Evolutionary conservation across 2,113 vertebrate species (phyloP).

Genomic region (Lepisosteus osseus): DNA sequence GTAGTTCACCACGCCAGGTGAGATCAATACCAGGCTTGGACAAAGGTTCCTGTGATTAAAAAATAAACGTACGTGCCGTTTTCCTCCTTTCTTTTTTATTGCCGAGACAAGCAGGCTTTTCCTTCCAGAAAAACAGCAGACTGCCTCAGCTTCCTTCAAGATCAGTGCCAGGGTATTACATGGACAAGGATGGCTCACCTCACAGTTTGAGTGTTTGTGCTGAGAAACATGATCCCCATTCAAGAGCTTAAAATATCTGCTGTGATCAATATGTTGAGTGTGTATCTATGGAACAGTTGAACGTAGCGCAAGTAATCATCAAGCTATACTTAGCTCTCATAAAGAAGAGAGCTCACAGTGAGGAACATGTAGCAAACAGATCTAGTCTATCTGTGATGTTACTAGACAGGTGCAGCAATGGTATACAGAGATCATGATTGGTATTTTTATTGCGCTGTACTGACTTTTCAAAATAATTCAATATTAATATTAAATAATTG

Average conservation of each 20-base stretch:
- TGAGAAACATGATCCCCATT: slow-evolving; percentile 55
- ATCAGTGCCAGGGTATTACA: not conserved
- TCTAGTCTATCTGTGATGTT: slow-evolving; percentile 28
- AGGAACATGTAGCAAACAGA: not conserved
- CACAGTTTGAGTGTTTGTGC: slow-evolving; percentile 50
- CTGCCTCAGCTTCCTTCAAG: not conserved
- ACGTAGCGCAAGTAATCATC: slow-evolving; percentile 15
- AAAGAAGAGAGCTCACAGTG: not conserved
- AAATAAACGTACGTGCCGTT: too few relatives aligned
- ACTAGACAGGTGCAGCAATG: slow-evolving; percentile 9
- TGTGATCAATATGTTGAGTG: slow-evolving; percentile 61
- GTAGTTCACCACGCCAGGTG: too few relatives aligned
- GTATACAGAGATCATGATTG: too few relatives aligned
- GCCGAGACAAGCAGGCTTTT: not conserved
- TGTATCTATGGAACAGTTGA: slow-evolving; percentile 51
- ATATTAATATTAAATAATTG: too few relatives aligned
- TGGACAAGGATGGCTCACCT: not conserved
- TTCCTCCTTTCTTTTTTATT: too few relatives aligned
- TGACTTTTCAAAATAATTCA: too few relatives aligned
- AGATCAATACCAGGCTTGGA: too few relatives aligned
- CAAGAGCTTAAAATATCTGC: slow-evolving; percentile 59
- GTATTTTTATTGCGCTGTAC: too few relatives aligned
- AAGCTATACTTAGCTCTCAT: slow-evolving; percentile 34
- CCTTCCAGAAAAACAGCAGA: not conserved
- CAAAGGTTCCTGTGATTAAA: too few relatives aligned